Evolutionary conservation across 2,113 vertebrate species (phyloP).

Genomic region (Petaurus breviceps): DNA sequence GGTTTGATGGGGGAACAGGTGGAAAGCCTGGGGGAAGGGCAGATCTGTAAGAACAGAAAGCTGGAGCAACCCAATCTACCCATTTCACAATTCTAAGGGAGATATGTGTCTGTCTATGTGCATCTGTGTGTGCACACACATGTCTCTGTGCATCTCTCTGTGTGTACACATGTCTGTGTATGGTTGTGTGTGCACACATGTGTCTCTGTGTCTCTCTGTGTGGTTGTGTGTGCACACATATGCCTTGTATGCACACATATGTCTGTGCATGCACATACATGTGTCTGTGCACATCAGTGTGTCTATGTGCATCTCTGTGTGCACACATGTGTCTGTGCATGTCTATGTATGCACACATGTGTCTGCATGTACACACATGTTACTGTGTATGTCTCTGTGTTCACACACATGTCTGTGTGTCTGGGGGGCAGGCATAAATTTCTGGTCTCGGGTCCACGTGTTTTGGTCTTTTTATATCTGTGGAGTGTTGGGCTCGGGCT

Average conservation of each 20-base stretch:
- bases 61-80: background rate
- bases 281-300: no score
- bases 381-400: background rate
- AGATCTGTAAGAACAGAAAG: background rate
- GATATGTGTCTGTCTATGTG: background rate
- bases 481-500: background rate
- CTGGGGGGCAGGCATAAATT: no score
- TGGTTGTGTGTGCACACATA: no score
- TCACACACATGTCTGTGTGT: accelerated
- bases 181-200: background rate
- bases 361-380: no score
- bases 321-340: no score
- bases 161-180: background rate
- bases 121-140: background rate
- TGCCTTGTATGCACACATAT: accelerated
- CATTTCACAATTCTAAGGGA: background rate
- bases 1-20: background rate
- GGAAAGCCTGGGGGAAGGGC: background rate
- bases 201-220: background rate
- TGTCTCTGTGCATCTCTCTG: no score
- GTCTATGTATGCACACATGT: no score
- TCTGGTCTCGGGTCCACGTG: background rate
- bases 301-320: no score
- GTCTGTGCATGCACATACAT: no score
- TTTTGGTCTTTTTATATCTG: background rate